Percentiles rank a stretch among this genome's conserved stretches.
Evolutionary conservation across 1,140 invertebrate species (phyloP).

Genomic region (Drosophila bipectinata): DNA sequence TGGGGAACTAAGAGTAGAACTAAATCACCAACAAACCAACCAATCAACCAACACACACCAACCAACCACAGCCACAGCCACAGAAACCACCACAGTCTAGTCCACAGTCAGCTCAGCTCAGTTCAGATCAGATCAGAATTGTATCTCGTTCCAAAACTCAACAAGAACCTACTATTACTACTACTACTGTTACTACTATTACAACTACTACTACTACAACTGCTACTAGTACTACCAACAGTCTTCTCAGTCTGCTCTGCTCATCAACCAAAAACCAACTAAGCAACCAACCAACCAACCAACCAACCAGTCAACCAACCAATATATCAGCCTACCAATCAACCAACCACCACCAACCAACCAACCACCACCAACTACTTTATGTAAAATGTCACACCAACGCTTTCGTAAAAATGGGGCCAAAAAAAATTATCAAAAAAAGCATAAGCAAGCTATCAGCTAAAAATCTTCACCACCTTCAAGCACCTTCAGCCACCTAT

Average conservation of each 20-base stretch:
- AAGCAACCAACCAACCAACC: constrained; percentile 28
- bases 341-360: constrained; percentile 40
- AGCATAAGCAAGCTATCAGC: constrained; percentile 23
- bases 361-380: constrained; percentile 49
- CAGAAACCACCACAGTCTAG: constrained; percentile 34
- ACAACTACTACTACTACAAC: constrained; percentile 17
- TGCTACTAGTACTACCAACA: constrained; percentile 36
- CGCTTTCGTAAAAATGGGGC: constrained; percentile 45
- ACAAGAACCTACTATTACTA: constrained; percentile 26
- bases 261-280: constrained; percentile 47
- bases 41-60: constrained; percentile 32
- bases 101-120: constrained; percentile 30
- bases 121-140: constrained; percentile 31
- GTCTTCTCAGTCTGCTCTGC: constrained; percentile 66
- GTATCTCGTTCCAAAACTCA: constrained; percentile 41
- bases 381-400: constrained; percentile 57
- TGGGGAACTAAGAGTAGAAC: constrained; percentile 19
- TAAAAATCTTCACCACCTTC: constrained; percentile 53
- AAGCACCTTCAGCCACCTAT: constrained; percentile 46
- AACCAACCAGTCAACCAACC: constrained; percentile 41
- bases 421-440: constrained; percentile 27
- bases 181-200: constrained; percentile 3
- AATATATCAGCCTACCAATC: constrained; percentile 16
- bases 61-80: constrained; percentile 33
- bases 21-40: constrained; percentile 33